Evolutionary conservation across 2,797 vertebrate species (phyloP).

Genomic region (Glossophaga mutica): DNA sequence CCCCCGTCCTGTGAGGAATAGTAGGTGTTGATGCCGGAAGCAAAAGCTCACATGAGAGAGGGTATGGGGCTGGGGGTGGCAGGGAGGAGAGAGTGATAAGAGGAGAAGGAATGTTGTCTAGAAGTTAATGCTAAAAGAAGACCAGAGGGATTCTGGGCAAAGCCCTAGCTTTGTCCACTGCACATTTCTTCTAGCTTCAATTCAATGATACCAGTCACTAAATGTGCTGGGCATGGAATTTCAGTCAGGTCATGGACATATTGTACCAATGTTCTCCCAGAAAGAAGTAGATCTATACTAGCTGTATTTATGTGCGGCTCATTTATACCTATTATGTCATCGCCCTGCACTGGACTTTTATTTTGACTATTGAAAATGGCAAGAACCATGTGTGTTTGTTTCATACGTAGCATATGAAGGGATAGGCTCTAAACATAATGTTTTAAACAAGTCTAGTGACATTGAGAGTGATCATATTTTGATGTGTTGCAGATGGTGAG

Average conservation of each 20-base stretch:
- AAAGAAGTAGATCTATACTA: background rate
- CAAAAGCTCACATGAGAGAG: background rate
- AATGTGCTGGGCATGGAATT: background rate
- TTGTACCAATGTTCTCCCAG: background rate
- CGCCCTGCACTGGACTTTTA: background rate
- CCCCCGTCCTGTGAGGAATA: background rate
- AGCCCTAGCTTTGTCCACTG: background rate
- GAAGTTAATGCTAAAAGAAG: background rate
- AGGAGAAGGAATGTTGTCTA: background rate
- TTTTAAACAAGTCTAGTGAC: background rate
- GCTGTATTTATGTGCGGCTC: background rate
- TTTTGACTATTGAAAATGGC: background rate
- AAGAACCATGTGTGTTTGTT: background rate
- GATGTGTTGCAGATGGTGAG: conserved; percentile 50
- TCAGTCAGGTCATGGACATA: background rate
- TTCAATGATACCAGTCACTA: background rate
- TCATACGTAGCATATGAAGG: background rate
- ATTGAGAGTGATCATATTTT: background rate
- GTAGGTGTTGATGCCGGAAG: background rate
- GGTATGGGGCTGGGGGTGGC: no score
- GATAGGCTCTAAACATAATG: background rate
- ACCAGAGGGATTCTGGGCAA: background rate
- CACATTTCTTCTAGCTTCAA: background rate
- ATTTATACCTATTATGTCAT: background rate
- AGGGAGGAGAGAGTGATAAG: background rate